Conservation (phyloP, 1,140 invertebrate genomes). For the Megalopta genalis region DNA sequence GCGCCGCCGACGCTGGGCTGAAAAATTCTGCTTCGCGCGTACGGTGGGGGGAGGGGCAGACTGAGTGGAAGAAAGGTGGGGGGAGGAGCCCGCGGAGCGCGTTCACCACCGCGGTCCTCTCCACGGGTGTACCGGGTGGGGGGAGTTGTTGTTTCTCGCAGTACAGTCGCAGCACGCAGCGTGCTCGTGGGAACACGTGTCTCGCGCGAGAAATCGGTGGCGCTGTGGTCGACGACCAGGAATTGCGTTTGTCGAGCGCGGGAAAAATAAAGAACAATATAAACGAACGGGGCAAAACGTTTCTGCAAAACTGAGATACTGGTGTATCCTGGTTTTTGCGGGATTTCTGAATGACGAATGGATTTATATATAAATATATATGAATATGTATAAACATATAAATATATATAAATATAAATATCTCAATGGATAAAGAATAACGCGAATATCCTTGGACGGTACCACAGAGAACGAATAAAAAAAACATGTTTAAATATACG, state of each 20-base stretch:
- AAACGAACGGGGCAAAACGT: not conserved
- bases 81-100: not conserved
- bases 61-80: constrained; percentile 11
- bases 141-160: too few relatives aligned
- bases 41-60: too few relatives aligned
- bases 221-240: not conserved
- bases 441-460: not conserved
- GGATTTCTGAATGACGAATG: not conserved
- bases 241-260: not conserved
- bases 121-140: too few relatives aligned
- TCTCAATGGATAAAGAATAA: not conserved
- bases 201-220: not conserved
- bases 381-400: too few relatives aligned
- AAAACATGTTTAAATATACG: constrained; percentile 2
- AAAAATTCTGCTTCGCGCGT: constrained; percentile 11
- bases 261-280: not conserved
- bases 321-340: constrained; percentile 64
- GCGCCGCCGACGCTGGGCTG: not conserved
- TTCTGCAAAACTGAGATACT: constrained; percentile 32
- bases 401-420: too few relatives aligned
- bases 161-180: not conserved
- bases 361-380: too few relatives aligned
- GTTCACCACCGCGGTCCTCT: not conserved
- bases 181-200: not conserved
- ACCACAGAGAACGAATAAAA: constrained; percentile 11